Evolutionary conservation across 2,797 vertebrate genomes (phyloP), one percentile per base, ranked within the genome.

Genomic region (Sternotherus odoratus): DNA sequence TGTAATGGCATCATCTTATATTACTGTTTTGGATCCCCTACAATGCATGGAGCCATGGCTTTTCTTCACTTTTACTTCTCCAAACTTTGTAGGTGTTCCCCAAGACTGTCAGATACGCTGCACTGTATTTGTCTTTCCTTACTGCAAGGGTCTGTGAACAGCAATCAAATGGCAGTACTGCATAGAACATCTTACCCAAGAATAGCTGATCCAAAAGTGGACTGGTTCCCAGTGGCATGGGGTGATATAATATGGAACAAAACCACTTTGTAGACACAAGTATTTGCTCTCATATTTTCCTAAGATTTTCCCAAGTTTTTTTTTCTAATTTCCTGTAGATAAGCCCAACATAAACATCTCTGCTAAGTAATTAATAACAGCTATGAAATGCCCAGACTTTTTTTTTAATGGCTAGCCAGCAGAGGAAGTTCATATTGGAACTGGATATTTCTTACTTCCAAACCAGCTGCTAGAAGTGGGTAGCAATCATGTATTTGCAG

Each of bases 341-440:
- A 90, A 91, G 50, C n/a, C 77, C 46, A 66, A 91, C 49, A 87
- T 4, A 91, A 80, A 89, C 63, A 72, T 0, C 50, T 51, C 30
- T 88, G 81, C 89, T 88, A 95, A 92, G 63, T 48, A 90, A 91
- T 93, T 79, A 93, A 86, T 77, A 46, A 10, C 33, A 74, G 19
- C 3, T 86, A 60, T 57, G 80, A 86, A 80, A 83, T 51, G 75
- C 12, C 30, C 56, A 87, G 74, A 6, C 13, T 33, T 17, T 60
- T 33, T 33, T 90, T 63, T 21, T 43, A 77, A 36, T 13, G 2
- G 21, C 33, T 2, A 74, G 77, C 24, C 46, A 75, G 46, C 3
- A 48, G 26, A 46, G 8, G 82, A 83, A 85, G 53, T 75, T 50
- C 80, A 69, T 26, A 7, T 0, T 53, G 75, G 86, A 90, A 86